phyloP scores from a whole-genome alignment of 2,888 invertebrate genomes.

The Melitaea athalia region DNA sequence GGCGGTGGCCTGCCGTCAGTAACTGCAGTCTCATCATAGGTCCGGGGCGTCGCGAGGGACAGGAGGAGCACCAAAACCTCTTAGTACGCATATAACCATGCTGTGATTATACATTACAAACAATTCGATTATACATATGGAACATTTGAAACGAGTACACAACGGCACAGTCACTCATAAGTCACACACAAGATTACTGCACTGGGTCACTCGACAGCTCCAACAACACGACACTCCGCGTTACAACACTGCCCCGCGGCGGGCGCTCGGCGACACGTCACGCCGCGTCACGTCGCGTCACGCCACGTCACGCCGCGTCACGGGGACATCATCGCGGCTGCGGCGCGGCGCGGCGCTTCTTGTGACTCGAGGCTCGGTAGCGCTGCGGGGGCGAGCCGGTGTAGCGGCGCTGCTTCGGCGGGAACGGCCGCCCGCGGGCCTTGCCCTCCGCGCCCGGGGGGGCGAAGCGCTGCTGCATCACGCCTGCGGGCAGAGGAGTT shows the following conservation, averaged over 20 bases:
- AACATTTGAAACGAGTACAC: background rate
- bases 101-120: background rate
- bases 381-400: slow-evolving; percentile 43
- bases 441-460: slow-evolving; percentile 35
- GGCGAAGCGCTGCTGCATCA: slow-evolving; percentile 65
- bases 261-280: background rate
- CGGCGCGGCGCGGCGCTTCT: slow-evolving; percentile 59
- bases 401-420: slow-evolving; percentile 59
- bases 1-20: background rate
- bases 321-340: slow-evolving; percentile 55
- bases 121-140: background rate
- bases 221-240: background rate
- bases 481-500: slow-evolving; percentile 46
- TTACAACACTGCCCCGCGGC: background rate
- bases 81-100: background rate
- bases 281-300: background rate
- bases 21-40: slow-evolving; percentile 3
- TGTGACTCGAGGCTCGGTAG: slow-evolving; percentile 47
- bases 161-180: background rate
- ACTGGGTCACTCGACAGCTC: too few species aligned
- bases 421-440: slow-evolving; percentile 51
- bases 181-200: too few species aligned
- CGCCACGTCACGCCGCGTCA: slow-evolving; percentile 32
- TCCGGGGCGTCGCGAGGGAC: background rate
- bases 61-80: background rate